phyloP scores from a whole-genome alignment of 1,140 invertebrate genomes.

The Hylaeus anthracinus region DNA sequence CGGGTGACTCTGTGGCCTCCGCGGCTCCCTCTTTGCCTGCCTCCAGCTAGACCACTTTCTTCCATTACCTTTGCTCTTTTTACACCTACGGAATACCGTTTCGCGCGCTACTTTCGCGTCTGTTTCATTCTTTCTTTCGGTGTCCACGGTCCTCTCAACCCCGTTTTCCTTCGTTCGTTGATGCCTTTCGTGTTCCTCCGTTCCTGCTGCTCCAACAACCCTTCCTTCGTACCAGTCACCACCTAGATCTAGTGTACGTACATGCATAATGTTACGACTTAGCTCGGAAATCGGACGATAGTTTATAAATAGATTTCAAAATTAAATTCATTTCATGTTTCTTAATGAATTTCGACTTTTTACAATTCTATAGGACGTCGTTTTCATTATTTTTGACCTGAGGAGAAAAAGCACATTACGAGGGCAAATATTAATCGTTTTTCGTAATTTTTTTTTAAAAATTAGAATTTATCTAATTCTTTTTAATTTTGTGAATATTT shows the following conservation, averaged over 20 bases:
- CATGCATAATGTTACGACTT: slow-evolving; percentile 50
- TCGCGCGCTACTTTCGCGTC: slow-evolving; percentile 20
- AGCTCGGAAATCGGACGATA: slow-evolving; percentile 71
- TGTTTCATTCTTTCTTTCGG: slow-evolving; percentile 17
- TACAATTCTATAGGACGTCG: no score
- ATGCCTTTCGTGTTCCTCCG: slow-evolving; percentile 1
- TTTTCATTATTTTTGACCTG: no score
- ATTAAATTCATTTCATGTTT: background rate
- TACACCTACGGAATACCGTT: slow-evolving; percentile 37
- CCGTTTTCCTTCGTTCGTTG: slow-evolving; percentile 37
- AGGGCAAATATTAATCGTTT: no score
- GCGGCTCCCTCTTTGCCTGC: slow-evolving; percentile 38
- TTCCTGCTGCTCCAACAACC: slow-evolving; percentile 15
- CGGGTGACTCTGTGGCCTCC: slow-evolving; percentile 60
- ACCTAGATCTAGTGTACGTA: slow-evolving; percentile 15
- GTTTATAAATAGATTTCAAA: slow-evolving; percentile 67
- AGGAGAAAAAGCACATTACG: no score
- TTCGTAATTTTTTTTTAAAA: no score
- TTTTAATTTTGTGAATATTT: no score
- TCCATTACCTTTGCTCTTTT: slow-evolving; percentile 39
- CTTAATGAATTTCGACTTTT: no score
- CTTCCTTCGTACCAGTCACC: slow-evolving; percentile 16
- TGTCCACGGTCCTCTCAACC: slow-evolving; percentile 11
- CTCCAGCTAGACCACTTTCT: slow-evolving; percentile 37
- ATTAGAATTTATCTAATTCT: no score